Evolutionary conservation across 1,140 invertebrate species (phyloP), one percentile per base, ranked within the genome.

Genomic region (Drosophila quadrilineata): DNA sequence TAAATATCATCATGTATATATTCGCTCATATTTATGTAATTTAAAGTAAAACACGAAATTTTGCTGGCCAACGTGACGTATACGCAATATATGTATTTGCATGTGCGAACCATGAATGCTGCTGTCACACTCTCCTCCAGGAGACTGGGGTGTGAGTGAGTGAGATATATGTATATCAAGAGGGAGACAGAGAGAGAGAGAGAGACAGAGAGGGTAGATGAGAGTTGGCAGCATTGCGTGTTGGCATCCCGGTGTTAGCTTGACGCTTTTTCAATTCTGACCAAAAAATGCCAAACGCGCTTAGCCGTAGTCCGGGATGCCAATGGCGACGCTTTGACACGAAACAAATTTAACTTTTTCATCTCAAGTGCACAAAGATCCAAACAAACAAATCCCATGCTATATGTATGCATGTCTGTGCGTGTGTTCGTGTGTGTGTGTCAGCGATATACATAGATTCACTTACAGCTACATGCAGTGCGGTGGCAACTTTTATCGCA

Each of bases 301-400:
- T 85, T 79, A 85, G 77, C 56, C 70, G 66, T 67, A 72, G 46
- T 67, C 76, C 53, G 36, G 43, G n/a, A n/a, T 56, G 59, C 72
- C 70, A 57, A 36, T 52, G 75, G 70, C 75, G 50, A 65, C 79
- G 79, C 79, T 84, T 84, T 85, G 79, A 85, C 79, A 85, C 71
- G 79, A 84, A 84, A 84, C 79, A 84, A 84, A 84, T 84, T 84
- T 84, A 85, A 85, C 79, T 84, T 84, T 84, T 84, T 85, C 79
- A 84, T 84, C 79, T 84, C 73, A 45, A 84, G 45, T 45, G 79
- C 62, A 59, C 79, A 71, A 50, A 38, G 38, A 60, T 31, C 45
- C 10, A 56, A 35, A 45, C 59, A 29, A 28, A 46, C 41, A 54
- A 29, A 14, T 33, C n/a, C n/a, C n/a, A n/a, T n/a, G n/a, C n/a